Conservation (phyloP, 2,888 invertebrate genomes). For the Dolomedes plantarius region DNA sequence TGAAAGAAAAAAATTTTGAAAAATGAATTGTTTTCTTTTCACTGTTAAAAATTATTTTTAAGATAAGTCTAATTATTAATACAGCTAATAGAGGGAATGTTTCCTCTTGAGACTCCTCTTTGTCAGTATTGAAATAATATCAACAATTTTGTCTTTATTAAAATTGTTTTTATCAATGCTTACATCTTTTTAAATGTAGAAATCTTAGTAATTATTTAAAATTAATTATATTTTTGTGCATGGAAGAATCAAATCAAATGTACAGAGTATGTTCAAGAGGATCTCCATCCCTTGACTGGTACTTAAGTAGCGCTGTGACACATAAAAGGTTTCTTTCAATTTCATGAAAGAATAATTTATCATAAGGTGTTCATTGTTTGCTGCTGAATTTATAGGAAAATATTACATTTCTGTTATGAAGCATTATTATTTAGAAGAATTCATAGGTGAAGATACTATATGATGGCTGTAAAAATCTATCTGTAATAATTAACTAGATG, state of each 20-base stretch:
- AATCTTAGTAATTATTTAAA: background rate
- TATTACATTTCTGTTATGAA: background rate
- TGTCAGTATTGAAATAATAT: constrained; percentile 6
- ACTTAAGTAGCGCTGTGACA: constrained; percentile 7
- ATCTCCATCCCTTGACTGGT: background rate
- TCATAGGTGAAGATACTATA: background rate
- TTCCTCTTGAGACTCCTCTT: background rate
- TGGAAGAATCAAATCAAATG: constrained; percentile 13
- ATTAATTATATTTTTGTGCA: constrained; percentile 6
- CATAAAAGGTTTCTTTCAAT: background rate
- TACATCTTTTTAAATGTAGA: background rate
- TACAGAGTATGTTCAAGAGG: background rate
- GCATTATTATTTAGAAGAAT: constrained; percentile 10
- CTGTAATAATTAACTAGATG: constrained; percentile 8
- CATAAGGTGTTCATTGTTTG: constrained; percentile 2
- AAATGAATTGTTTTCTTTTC: background rate
- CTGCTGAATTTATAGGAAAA: constrained; percentile 7
- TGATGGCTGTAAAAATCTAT: constrained; percentile 17
- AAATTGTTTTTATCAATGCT: background rate
- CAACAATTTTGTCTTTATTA: background rate
- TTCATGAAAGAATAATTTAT: background rate
- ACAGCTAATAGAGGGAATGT: background rate
- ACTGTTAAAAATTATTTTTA: background rate
- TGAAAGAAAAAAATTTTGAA: background rate
- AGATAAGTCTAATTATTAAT: background rate